Conservation (phyloP, 2,888 invertebrate species). For the Crossocerus cetratus region DNA sequence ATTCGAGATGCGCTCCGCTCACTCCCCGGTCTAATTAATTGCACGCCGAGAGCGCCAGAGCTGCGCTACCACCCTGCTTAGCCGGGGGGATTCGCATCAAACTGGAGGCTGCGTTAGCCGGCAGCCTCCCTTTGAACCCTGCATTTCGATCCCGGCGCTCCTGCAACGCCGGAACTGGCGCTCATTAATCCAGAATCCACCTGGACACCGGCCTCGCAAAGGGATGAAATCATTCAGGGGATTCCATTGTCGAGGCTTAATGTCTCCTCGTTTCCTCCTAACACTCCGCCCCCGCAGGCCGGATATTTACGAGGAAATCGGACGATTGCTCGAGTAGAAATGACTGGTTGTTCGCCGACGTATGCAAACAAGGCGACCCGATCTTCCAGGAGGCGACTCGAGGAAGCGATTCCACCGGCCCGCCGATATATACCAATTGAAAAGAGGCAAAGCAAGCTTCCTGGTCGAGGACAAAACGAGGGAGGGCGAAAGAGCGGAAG, state of each 20-base stretch:
- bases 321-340: constrained; percentile 54
- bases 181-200: constrained; percentile 56
- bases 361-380: constrained; percentile 39
- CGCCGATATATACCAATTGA: background rate
- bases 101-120: constrained; percentile 40
- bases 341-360: constrained; percentile 58
- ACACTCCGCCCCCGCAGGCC: constrained; percentile 13
- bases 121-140: constrained; percentile 36
- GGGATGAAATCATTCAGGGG: constrained; percentile 51
- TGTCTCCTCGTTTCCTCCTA: background rate
- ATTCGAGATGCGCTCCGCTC: background rate
- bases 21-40: background rate
- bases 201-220: constrained; percentile 25
- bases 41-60: background rate
- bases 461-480: background rate
- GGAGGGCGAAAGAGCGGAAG: background rate
- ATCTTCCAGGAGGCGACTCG: background rate
- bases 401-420: background rate
- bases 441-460: background rate
- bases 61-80: background rate
- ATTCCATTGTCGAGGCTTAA: constrained; percentile 40
- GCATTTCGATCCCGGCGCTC: constrained; percentile 14
- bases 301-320: constrained; percentile 46
- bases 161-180: constrained; percentile 18
- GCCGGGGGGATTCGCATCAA: constrained; percentile 10